Evolutionary conservation across 2,888 invertebrate genomes (phyloP).

Genomic region (Tuberolachnus salignus): DNA sequence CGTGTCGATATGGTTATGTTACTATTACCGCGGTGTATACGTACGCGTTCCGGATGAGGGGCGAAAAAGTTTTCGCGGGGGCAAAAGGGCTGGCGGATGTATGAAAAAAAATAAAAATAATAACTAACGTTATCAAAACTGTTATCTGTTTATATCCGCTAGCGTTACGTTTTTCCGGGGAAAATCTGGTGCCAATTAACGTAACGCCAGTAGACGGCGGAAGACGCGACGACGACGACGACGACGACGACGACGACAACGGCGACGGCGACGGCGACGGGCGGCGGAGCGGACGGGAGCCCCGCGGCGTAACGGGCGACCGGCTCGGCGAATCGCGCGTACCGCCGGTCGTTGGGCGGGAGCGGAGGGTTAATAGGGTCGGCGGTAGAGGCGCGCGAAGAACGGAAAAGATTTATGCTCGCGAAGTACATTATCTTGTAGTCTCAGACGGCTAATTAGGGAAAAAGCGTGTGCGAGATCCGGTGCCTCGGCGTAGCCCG

Average conservation of each 20-base stretch:
- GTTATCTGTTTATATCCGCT: constrained; percentile 48
- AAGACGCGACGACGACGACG: not conserved
- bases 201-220: constrained; percentile 35
- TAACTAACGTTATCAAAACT: constrained; percentile 27
- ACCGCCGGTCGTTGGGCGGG: no score
- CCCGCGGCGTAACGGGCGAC: not conserved
- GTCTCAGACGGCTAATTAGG: constrained; percentile 67
- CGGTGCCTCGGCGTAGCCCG: constrained; percentile 66
- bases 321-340: not conserved
- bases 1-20: not conserved
- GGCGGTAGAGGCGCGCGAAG: constrained; percentile 19
- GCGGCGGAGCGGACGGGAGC: not conserved
- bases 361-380: no score
- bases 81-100: no score
- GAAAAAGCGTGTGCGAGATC: constrained; percentile 62
- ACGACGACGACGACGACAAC: not conserved
- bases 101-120: constrained; percentile 23
- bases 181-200: constrained; percentile 54
- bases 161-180: constrained; percentile 52
- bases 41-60: not conserved
- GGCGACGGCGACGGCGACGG: not conserved
- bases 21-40: not conserved
- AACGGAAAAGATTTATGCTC: constrained; percentile 64
- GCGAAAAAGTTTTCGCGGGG: no score
- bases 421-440: constrained; percentile 68